These are phyloP conservation scores for Agrenia bidenticulata DNA, from an alignment of 2,888 invertebrate genomes.

Conservation along the genomic window DNA sequence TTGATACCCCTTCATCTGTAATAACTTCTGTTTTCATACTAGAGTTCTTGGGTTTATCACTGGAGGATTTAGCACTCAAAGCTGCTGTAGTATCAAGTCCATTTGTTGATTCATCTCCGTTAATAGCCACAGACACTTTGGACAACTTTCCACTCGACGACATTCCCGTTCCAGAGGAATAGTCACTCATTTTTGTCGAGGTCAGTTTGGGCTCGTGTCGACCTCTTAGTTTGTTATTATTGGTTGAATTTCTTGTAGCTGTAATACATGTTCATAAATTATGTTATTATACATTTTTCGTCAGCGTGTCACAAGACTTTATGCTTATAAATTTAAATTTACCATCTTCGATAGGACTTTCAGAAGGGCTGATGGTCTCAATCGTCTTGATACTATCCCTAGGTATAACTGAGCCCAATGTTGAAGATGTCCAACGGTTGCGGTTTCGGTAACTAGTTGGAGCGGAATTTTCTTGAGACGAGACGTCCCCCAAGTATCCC, in stretches of 20 bases:
- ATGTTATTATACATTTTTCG: background rate
- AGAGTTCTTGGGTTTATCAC: background rate
- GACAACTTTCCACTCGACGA: background rate
- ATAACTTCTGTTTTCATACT: background rate
- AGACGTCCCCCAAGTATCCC: constrained; percentile 45
- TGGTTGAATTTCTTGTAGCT: background rate
- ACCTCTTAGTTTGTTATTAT: background rate
- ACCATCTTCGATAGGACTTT: constrained; percentile 1
- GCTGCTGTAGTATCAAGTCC: background rate
- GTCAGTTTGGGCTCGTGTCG: constrained; percentile 4
- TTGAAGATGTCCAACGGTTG: constrained; percentile 31
- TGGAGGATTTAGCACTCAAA: background rate
- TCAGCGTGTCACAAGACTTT: no score
- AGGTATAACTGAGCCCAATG: constrained; percentile 43
- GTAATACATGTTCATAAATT: no score
- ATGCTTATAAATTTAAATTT: background rate
- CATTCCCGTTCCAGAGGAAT: background rate
- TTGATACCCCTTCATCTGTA: background rate
- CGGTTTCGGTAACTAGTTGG: background rate
- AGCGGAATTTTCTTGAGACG: constrained; percentile 24
- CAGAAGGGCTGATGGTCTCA: background rate
- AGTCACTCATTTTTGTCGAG: background rate
- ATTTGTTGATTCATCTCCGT: constrained; percentile 1
- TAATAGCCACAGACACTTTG: background rate
- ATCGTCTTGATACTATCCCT: constrained; percentile 37